These are phyloP conservation scores for Notiomystis cincta DNA, from an alignment of 2,113 vertebrate genomes.

Conservation along the genomic window DNA sequence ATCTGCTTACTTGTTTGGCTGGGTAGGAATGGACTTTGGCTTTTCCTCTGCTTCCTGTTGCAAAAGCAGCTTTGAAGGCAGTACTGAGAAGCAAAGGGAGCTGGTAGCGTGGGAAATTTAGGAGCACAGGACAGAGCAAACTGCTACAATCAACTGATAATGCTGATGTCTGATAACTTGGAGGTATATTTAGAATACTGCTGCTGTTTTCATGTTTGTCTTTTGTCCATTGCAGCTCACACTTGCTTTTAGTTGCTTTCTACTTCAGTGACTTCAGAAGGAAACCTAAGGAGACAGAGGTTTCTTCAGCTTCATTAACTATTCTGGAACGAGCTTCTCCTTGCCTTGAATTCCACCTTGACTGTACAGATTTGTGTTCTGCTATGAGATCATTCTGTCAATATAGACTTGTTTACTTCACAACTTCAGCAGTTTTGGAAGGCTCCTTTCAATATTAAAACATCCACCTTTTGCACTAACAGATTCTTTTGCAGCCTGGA, in stretches of 20 bases:
- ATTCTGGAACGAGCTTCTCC: neutral
- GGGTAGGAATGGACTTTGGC: neutral
- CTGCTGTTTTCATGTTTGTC: neutral
- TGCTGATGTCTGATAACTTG: neutral
- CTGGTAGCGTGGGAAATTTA: neutral
- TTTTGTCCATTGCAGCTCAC: neutral
- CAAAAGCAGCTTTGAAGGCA: neutral
- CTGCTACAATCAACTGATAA: neutral
- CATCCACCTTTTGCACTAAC: neutral
- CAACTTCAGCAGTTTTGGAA: neutral
- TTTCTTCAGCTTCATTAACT: conserved; percentile 21
- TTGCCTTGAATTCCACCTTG: neutral
- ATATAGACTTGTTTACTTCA: neutral
- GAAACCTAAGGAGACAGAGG: neutral
- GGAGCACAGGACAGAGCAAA: neutral
- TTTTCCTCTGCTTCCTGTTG: neutral
- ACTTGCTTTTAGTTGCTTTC: neutral
- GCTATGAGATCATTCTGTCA: neutral
- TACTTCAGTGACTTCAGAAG: neutral
- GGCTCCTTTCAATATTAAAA: neutral
- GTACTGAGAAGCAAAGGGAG: neutral
- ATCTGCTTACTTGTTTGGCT: neutral
- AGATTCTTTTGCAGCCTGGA: neutral
- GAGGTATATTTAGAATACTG: neutral
- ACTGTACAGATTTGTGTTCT: neutral